A percentile compares a stretch with the other conserved stretches of the same genome.
Evolutionary conservation across 2,888 invertebrate species (phyloP).

Genomic region (Mycalesis mineus): DNA sequence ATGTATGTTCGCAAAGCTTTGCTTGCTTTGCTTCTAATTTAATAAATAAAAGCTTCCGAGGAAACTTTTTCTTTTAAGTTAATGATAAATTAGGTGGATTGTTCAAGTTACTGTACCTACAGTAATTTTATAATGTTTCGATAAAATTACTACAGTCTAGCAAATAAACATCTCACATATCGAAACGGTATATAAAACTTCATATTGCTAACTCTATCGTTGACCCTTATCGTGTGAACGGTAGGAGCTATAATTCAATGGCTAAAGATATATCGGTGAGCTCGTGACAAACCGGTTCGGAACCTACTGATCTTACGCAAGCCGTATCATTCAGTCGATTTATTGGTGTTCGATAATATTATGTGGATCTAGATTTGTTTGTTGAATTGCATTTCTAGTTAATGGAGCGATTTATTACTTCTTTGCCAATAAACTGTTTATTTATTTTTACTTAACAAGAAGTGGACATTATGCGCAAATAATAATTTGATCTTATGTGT

Average conservation of each 20-base stretch:
- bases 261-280: background rate
- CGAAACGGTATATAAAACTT: conserved; percentile 1
- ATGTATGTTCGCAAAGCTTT: too few species aligned
- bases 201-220: background rate
- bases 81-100: too few species aligned
- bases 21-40: too few species aligned
- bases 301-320: conserved; percentile 14
- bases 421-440: too few species aligned
- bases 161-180: conserved; percentile 3
- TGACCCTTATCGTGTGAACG: background rate
- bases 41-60: too few species aligned
- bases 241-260: background rate
- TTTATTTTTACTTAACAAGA: too few species aligned
- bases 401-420: background rate
- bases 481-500: too few species aligned
- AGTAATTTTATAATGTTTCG: background rate
- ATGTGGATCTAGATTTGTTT: background rate
- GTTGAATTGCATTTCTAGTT: background rate
- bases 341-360: conserved; percentile 1
- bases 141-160: background rate
- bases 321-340: conserved; percentile 7
- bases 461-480: too few species aligned
- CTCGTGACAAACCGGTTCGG: conserved; percentile 15
- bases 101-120: background rate
- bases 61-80: too few species aligned